Evolutionary conservation across 1,140 invertebrate genomes (phyloP).

Genomic region (Ceratosolen fusciceps): DNA sequence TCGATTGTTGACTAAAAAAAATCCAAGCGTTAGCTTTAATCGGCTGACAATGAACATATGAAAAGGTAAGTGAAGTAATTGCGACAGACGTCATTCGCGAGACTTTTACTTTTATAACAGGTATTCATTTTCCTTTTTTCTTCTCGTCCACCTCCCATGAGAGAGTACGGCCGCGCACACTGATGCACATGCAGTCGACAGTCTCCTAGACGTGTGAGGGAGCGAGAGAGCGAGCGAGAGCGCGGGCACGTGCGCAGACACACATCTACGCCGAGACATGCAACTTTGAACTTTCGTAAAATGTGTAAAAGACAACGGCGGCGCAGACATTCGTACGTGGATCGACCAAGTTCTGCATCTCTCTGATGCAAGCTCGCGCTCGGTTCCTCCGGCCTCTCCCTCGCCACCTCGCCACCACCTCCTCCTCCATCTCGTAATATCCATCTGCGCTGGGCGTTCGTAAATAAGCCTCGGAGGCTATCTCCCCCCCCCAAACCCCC

Average conservation of each 20-base stretch:
- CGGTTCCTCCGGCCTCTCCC: background rate
- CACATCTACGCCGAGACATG: background rate
- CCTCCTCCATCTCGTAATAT: background rate
- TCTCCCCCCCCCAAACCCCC: too few relatives aligned
- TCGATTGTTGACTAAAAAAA: constrained; percentile 26
- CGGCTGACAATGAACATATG: constrained; percentile 41
- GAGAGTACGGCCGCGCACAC: background rate
- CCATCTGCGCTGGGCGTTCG: background rate
- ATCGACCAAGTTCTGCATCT: background rate
- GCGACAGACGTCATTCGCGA: constrained; percentile 25
- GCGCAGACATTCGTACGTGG: background rate
- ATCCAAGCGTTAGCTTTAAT: constrained; percentile 18
- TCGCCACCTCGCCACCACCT: background rate
- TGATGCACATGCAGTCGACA: too few relatives aligned
- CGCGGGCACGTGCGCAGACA: background rate
- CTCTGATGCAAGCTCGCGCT: background rate
- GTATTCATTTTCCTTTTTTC: constrained; percentile 28
- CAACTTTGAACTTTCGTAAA: constrained; percentile 7
- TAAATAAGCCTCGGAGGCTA: background rate
- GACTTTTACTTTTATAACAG: constrained; percentile 37
- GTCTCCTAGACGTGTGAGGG: too few relatives aligned
- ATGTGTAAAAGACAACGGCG: constrained; percentile 30
- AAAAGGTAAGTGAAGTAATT: constrained; percentile 35
- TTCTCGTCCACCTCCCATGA: background rate
- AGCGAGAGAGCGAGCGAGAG: too few relatives aligned